Percentiles rank a stretch among this genome's conserved stretches.
Conservation (phyloP, 2,113 vertebrate species). For the Eidolon helvum region DNA sequence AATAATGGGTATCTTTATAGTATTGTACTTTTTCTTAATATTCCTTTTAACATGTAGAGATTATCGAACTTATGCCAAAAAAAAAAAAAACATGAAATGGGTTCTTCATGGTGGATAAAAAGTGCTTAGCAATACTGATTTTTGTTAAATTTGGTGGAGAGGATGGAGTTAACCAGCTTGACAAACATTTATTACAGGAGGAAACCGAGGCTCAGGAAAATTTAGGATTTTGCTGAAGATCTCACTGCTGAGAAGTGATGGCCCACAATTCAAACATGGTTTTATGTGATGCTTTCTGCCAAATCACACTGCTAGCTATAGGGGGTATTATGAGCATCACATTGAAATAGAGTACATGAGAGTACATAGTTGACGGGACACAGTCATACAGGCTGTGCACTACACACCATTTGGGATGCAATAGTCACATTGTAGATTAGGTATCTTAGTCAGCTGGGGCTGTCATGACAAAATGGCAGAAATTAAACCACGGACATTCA, state of each 20-base stretch:
- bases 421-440: background rate
- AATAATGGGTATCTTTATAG: background rate
- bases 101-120: background rate
- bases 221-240: background rate
- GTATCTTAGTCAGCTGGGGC: background rate
- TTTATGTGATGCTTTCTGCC: background rate
- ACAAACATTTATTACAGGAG: background rate
- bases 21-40: conserved; percentile 1
- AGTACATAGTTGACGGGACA: too few relatives aligned
- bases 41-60: conserved; percentile 31
- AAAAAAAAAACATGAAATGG: background rate
- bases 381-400: fast-evolving
- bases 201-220: background rate
- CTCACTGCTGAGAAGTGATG: background rate
- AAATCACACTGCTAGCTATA: background rate
- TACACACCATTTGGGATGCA: background rate
- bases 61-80: background rate
- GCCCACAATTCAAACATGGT: background rate
- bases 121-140: background rate
- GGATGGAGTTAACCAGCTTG: background rate
- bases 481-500: background rate
- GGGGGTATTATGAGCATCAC: background rate
- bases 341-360: background rate
- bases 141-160: background rate
- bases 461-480: background rate